A percentile compares a stretch with the other conserved stretches of the same genome.
These are phyloP conservation scores for Ceratothoa steindachneri DNA, from an alignment of 2,888 invertebrate species.

Conservation along the genomic window DNA sequence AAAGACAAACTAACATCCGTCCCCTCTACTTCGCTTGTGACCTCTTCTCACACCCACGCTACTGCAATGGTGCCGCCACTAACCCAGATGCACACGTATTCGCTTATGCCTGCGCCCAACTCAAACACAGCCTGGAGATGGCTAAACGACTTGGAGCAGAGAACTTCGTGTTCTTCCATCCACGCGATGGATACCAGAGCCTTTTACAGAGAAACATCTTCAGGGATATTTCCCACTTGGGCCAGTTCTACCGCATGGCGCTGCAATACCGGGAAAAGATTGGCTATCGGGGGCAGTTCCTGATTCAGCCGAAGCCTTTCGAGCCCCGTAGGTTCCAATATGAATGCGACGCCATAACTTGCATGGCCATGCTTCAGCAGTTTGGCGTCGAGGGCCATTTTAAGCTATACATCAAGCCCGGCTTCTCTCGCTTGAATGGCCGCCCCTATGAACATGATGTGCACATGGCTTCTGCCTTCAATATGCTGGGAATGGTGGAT, in stretches of 20 bases:
- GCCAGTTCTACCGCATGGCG: slow-evolving; percentile 44
- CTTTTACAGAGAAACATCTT: slow-evolving; percentile 38
- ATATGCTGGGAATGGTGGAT: slow-evolving; percentile 37
- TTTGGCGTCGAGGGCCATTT: slow-evolving; percentile 40
- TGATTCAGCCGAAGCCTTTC: slow-evolving; percentile 39
- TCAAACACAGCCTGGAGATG: slow-evolving; percentile 34
- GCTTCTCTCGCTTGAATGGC: slow-evolving; percentile 27
- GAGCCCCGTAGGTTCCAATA: slow-evolving; percentile 40
- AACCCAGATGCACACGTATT: slow-evolving; percentile 43
- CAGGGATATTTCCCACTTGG: slow-evolving; percentile 41
- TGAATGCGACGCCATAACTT: slow-evolving; percentile 33
- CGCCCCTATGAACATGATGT: slow-evolving; percentile 41
- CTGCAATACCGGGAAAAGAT: slow-evolving; percentile 41
- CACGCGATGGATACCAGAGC: slow-evolving; percentile 44
- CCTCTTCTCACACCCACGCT: slow-evolving; percentile 54
- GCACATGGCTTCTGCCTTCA: slow-evolving; percentile 37
- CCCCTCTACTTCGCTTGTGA: slow-evolving; percentile 55
- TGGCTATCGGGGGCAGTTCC: slow-evolving; percentile 39
- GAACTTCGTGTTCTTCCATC: slow-evolving; percentile 45
- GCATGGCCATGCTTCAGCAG: slow-evolving; percentile 37
- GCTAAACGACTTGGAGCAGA: slow-evolving; percentile 40
- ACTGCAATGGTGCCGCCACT: slow-evolving; percentile 42
- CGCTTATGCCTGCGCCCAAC: slow-evolving; percentile 41
- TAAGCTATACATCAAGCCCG: slow-evolving; percentile 42
- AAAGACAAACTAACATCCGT: slow-evolving; percentile 53